Evolutionary conservation across 1,140 invertebrate genomes (phyloP), one percentile per base, ranked within the genome.

Genomic region (Drosophila albomicans): DNA sequence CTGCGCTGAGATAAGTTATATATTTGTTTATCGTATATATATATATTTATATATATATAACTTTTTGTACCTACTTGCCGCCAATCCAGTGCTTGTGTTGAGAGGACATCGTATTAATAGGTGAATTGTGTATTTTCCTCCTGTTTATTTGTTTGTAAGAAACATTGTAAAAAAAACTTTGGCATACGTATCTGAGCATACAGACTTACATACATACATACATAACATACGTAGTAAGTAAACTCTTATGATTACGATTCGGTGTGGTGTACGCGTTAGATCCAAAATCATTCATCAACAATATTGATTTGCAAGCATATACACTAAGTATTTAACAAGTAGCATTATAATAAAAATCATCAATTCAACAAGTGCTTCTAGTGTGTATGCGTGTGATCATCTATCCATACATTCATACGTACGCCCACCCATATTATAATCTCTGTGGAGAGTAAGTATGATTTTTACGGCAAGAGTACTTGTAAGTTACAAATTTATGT

Each of bases 61-160:
- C 49, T 75, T 62, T 61, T 62, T 81, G 73, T 75, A 77, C 71
- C 56, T 68, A 76, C 62, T 82, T 70, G 78, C 70, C 77, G 71
- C 58, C 63, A 68, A 76, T 81, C 72, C 81, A 79, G 80, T 77
- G 66, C 65, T 73, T 77, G 72, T 73, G 43, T 80, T 78, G 67
- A 52, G 46, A 16, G 41, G 57, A 62, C 56, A 38, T 38, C 35
- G 38, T 78, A 77, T 70, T 59, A 59, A 75, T 75, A 75, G 61
- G 38, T 71, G 38, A 75, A 71, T 75, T 65, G 25, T 65, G 59
- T 71, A 59, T 54, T 64, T 28, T 51, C 57, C 32, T 64, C 63
- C 35, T 66, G 70, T 72, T 72, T 73, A 46, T 68, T 68, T 75
- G 57, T 69, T 75, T 75, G 32, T 75, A 76, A 72, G 54, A 72